These are phyloP conservation scores for Phataginus tetradactyla DNA, from an alignment of 2,797 vertebrate species.

Conservation along the genomic window DNA sequence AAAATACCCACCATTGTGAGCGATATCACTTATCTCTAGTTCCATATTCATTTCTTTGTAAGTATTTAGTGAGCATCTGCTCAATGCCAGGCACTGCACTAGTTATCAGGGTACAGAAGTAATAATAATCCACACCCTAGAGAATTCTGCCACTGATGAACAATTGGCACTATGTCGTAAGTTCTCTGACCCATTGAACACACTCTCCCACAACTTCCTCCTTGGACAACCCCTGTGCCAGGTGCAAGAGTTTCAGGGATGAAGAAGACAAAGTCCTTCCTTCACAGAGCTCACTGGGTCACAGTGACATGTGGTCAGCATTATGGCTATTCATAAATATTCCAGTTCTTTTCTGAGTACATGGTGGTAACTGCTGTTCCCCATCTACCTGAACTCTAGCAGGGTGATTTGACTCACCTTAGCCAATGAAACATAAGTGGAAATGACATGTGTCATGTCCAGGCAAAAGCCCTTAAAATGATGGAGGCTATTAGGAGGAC, in stretches of 20 bases:
- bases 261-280: neutral
- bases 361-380: accelerated
- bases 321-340: neutral
- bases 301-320: accelerated
- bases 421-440: neutral
- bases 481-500: neutral
- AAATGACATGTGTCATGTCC: neutral
- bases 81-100: neutral
- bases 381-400: neutral
- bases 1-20: neutral
- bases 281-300: accelerated
- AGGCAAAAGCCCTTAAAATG: neutral
- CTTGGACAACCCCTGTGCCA: too few relatives aligned
- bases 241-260: neutral
- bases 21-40: neutral
- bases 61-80: neutral
- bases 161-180: too few relatives aligned
- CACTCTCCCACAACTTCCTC: neutral
- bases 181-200: neutral
- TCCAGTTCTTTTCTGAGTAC: neutral
- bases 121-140: neutral
- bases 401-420: neutral
- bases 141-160: neutral
- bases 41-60: neutral
- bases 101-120: neutral